Percentiles rank a stretch among this genome's conserved stretches.
Conservation (phyloP, 1,140 invertebrate genomes). For the Trichonephila clavata region DNA sequence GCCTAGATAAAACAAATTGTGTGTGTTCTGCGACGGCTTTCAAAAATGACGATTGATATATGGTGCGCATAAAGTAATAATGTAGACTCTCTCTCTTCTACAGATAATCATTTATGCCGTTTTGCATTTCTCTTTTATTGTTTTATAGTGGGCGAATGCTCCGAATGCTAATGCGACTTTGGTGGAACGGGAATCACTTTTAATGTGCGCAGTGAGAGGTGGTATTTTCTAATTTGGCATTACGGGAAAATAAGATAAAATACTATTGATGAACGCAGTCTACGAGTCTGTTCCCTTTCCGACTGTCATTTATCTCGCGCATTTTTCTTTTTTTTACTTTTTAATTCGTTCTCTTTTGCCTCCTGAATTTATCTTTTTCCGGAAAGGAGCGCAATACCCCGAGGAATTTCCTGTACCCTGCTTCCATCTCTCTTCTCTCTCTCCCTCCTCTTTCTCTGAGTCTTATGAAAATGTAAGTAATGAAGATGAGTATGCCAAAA, state of each 20-base stretch:
- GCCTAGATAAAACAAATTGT: background rate
- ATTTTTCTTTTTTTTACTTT: background rate
- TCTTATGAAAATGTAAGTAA: constrained; percentile 8
- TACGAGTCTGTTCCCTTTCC: background rate
- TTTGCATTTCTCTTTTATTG: background rate
- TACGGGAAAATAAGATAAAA: background rate
- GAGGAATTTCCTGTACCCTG: background rate
- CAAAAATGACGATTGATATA: background rate
- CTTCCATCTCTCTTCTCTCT: background rate
- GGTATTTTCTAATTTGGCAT: constrained; percentile 1
- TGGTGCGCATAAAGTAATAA: background rate
- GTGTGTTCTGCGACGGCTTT: background rate
- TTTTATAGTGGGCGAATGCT: background rate
- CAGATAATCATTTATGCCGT: background rate
- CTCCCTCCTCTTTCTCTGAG: background rate
- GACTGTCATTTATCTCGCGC: background rate
- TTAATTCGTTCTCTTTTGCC: background rate
- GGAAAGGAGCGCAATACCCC: background rate
- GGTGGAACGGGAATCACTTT: background rate
- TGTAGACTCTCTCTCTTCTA: background rate
- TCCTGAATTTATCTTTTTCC: background rate
- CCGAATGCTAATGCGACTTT: background rate
- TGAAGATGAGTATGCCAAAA: background rate
- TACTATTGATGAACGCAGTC: background rate
- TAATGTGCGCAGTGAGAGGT: background rate